These are phyloP conservation scores for Oxytorus armatus DNA, from an alignment of 2,888 invertebrate genomes.

Conservation along the genomic window DNA sequence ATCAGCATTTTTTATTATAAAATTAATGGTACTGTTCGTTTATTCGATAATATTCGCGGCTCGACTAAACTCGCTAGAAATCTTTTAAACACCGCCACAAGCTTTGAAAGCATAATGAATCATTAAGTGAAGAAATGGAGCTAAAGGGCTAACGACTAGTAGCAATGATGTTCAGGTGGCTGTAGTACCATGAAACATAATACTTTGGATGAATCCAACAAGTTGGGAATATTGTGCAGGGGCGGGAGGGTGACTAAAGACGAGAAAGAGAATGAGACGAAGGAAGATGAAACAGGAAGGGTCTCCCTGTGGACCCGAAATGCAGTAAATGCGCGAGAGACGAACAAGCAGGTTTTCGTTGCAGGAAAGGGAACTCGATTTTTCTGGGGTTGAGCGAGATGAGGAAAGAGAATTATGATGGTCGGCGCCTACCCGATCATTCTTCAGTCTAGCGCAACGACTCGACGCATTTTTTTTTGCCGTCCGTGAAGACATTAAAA, in stretches of 20 bases:
- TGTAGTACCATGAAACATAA: conserved; percentile 79
- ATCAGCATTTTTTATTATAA: no score
- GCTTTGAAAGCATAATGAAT: background rate
- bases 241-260: conserved; percentile 50
- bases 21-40: no score
- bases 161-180: conserved; percentile 61
- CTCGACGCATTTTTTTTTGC: conserved; percentile 79
- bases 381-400: conserved; percentile 68
- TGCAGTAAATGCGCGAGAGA: conserved; percentile 34
- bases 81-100: no score
- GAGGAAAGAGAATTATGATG: conserved; percentile 74
- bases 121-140: background rate
- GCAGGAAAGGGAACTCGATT: conserved; percentile 66
- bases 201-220: conserved; percentile 78
- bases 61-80: no score
- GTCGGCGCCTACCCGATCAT: conserved; percentile 83
- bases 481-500: conserved; percentile 81
- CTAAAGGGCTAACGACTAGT: background rate
- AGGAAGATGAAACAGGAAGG: conserved; percentile 53
- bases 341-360: conserved; percentile 19
- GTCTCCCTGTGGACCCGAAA: conserved; percentile 51
- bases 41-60: no score
- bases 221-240: conserved; percentile 63
- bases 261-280: conserved; percentile 39
- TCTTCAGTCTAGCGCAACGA: conserved; percentile 84